These are phyloP conservation scores for Pogoniulus pusillus DNA, from an alignment of 2,797 vertebrate species.

Conservation along the genomic window DNA sequence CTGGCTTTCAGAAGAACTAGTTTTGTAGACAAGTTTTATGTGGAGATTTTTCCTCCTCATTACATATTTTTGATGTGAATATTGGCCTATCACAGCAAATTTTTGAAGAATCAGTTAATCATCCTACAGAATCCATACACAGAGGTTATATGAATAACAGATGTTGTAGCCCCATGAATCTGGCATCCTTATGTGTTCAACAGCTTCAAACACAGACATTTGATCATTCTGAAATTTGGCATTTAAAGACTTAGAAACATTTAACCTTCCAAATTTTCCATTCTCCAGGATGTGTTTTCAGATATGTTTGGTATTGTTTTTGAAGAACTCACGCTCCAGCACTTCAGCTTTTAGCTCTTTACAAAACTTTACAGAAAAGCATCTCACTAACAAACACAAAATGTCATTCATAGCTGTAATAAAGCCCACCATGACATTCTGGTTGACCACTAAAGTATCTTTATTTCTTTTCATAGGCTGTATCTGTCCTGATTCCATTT, in stretches of 20 bases:
- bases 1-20: background rate
- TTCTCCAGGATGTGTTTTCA: conserved; percentile 16
- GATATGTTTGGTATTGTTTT: background rate
- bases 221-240: conserved; percentile 47
- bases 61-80: conserved; percentile 3
- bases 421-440: background rate
- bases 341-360: background rate
- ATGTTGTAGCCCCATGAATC: conserved; percentile 32
- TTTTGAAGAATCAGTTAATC: conserved; percentile 22
- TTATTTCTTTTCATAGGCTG: background rate
- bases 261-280: conserved; percentile 26
- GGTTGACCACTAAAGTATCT: background rate
- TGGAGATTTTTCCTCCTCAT: conserved; percentile 8
- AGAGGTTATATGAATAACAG: conserved; percentile 36
- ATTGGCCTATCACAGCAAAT: background rate
- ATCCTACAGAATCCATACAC: conserved; percentile 26
- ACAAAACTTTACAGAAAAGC: background rate
- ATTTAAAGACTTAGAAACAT: conserved; percentile 15
- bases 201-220: conserved; percentile 33
- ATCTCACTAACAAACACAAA: background rate
- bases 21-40: background rate
- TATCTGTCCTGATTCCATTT: background rate
- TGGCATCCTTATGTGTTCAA: conserved; percentile 26
- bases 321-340: background rate
- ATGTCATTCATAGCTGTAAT: background rate